Base-by-base conservation (phyloP, 2,113 vertebrate genomes). In the Dipodomys spectabilis region DNA sequence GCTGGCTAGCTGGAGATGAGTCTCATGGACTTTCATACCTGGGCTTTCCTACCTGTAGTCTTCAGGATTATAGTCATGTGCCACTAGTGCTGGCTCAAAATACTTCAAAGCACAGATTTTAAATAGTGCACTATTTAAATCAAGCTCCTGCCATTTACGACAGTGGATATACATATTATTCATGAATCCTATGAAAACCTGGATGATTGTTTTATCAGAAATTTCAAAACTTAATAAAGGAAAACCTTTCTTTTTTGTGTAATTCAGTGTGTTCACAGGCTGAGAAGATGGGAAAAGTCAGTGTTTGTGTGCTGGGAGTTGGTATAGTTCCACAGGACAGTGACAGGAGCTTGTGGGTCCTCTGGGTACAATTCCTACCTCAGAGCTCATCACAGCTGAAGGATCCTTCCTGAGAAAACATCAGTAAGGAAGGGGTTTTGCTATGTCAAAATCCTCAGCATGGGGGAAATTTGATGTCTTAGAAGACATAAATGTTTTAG, bases 101-200 rank as follows among this genome's bases (percentile, higher is more conserved):
- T 16, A 16, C 15, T 57, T 57, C 53, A 57, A 57, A 57, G 53
- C 53, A 57, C 15, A 13, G 11, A 57, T 57, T 57, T 57, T 16
- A 49, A 49, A 49, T 12, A 77, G 44, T 68, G 7, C n/a, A 86
- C 67, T 77, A 57, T 68, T 57, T 79, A 94, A 45, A 64, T 74
- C 67, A 83, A 57, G 94, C 28, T 23, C 82, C 82, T 92, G 35
- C 91, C 97, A 57, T 69, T 92, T 71, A 82, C 35, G 57, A 96
- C 72, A 78, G 28, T 69, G 90, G n/a, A 80, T 71, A 82, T 88
- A 74, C 86, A 18, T 2, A 78, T 79, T 84, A 91, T 92, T 95
- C 27, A 94, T 11, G 69, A 39, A 86, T 72, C 92, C 12, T 81
- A 75, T 74, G 92, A 94, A 62, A 93, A 86, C 77, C 19, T 69